phyloP scores from a whole-genome alignment of 2,888 invertebrate species.

The Scaptomyza cyrtandrae region DNA sequence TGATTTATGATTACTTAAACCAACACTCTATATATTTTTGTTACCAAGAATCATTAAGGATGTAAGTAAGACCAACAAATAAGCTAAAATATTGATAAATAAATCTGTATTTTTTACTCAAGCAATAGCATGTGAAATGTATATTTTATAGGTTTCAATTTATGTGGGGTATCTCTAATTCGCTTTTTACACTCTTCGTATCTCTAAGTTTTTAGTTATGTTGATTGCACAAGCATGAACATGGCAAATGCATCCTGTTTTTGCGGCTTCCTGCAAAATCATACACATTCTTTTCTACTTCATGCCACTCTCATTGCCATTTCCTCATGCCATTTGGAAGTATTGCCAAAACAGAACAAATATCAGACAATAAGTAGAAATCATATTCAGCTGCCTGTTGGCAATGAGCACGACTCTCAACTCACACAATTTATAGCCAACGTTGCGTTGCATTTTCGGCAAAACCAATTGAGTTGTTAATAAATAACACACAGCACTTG shows the following conservation, averaged over 20 bases:
- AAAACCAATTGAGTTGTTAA: constrained; percentile 57
- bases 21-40: too few species aligned
- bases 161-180: neutral
- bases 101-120: neutral
- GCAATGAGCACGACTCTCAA: constrained; percentile 8
- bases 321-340: constrained; percentile 4
- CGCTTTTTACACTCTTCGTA: neutral
- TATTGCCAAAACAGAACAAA: neutral
- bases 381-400: constrained; percentile 19
- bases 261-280: neutral
- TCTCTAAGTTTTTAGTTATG: neutral
- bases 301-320: neutral
- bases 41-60: too few species aligned
- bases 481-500: constrained; percentile 50
- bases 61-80: too few species aligned
- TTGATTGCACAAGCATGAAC: constrained; percentile 21
- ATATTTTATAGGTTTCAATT: neutral
- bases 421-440: constrained; percentile 39
- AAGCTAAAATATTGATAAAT: too few species aligned
- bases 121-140: neutral
- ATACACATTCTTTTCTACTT: neutral
- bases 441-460: constrained; percentile 41
- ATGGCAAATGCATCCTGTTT: constrained; percentile 14
- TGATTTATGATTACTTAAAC: too few species aligned
- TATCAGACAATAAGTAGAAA: constrained; percentile 30